Evolutionary conservation across 1,140 invertebrate species (phyloP).

Genomic region (Heliothis virescens): DNA sequence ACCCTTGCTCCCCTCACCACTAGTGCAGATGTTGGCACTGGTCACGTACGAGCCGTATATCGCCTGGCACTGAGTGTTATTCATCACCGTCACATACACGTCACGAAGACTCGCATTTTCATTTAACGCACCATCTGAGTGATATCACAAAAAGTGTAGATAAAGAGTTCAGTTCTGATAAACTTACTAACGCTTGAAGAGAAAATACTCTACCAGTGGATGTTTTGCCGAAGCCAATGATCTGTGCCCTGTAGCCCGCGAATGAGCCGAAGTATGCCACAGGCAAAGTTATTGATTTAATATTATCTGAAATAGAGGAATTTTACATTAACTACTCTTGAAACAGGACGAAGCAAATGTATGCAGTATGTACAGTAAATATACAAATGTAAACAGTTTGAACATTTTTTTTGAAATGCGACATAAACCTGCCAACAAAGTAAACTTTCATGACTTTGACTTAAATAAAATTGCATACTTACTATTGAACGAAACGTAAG

Average conservation of each 20-base stretch:
- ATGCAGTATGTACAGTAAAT: too few species aligned
- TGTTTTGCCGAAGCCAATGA: not conserved
- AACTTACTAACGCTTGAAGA: not conserved
- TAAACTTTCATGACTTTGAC: too few species aligned
- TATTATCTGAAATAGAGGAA: not conserved
- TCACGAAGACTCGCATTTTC: not conserved
- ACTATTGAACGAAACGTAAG: not conserved
- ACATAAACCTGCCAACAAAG: too few species aligned
- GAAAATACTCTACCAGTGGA: not conserved
- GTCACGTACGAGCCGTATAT: slow-evolving; percentile 4
- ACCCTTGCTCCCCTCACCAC: slow-evolving; percentile 1
- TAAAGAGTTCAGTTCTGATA: not conserved
- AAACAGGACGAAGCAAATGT: too few species aligned
- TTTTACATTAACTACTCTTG: not conserved
- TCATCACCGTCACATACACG: not conserved
- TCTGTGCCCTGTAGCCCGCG: not conserved
- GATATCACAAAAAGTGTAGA: not conserved
- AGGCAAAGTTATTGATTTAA: not conserved
- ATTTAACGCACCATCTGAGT: not conserved
- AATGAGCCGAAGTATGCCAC: not conserved
- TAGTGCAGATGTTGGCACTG: slow-evolving; percentile 11
- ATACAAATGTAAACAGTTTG: not conserved
- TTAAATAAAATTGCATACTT: not conserved
- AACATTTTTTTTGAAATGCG: too few species aligned
- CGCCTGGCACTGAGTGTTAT: not conserved